A percentile compares a stretch with the other conserved stretches of the same genome.
These are phyloP conservation scores for Solea senegalensis DNA, from an alignment of 2,113 vertebrate species.

Conservation along the genomic window DNA sequence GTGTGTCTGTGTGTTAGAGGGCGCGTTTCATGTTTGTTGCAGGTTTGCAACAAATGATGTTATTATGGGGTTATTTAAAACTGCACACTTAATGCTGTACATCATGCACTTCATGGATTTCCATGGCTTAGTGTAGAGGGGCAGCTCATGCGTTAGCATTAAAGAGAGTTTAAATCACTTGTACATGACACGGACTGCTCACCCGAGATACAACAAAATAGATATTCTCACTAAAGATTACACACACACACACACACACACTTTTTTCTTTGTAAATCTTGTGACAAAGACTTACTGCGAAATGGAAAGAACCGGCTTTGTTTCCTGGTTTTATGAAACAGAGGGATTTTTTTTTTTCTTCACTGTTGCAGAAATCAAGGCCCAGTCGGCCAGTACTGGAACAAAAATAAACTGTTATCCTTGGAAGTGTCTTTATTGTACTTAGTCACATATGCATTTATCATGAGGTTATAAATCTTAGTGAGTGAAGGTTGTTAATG, in stretches of 20 bases:
- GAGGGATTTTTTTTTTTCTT: slow-evolving; percentile 24
- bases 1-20: slow-evolving; percentile 29
- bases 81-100: slow-evolving; percentile 23
- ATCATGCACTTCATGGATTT: slow-evolving; percentile 30
- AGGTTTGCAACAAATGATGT: slow-evolving; percentile 29
- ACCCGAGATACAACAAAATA: neutral
- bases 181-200: neutral
- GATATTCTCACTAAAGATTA: neutral
- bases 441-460: slow-evolving; percentile 68
- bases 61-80: slow-evolving; percentile 42
- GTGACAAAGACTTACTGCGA: neutral
- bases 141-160: slow-evolving; percentile 14
- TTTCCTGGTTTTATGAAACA: slow-evolving; percentile 7
- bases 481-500: slow-evolving; percentile 74
- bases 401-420: slow-evolving; percentile 72
- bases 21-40: slow-evolving; percentile 26
- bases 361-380: slow-evolving; percentile 7
- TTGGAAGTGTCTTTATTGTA: slow-evolving; percentile 77
- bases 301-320: slow-evolving; percentile 23
- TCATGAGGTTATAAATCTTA: slow-evolving; percentile 76
- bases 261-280: too few relatives aligned
- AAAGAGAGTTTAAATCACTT: slow-evolving; percentile 20
- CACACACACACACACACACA: too few relatives aligned
- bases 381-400: slow-evolving; percentile 20
- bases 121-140: slow-evolving; percentile 11